Percentiles rank a stretch among this genome's conserved stretches.
Evolutionary conservation across 2,113 vertebrate species (phyloP).

Genomic region (Hippocampus abdominalis): DNA sequence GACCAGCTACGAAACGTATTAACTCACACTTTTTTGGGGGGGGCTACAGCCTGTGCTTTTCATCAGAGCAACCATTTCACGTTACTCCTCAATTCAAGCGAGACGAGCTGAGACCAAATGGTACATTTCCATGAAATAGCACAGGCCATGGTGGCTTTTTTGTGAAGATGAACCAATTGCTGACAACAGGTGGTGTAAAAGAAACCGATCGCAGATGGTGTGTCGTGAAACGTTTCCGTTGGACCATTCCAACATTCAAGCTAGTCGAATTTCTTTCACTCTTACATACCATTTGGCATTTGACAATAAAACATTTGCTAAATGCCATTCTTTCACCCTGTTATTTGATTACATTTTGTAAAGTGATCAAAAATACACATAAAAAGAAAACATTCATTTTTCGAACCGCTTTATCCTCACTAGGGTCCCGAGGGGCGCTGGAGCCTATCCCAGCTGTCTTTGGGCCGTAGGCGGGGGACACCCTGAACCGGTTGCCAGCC

Average conservation of each 20-base stretch:
- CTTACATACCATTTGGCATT: background rate
- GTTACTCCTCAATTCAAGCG: background rate
- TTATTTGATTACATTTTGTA: background rate
- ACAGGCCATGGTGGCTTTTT: constrained; percentile 44
- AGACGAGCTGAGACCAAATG: constrained; percentile 25
- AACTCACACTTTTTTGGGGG: constrained; percentile 23
- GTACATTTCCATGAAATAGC: constrained; percentile 32
- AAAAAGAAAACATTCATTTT: background rate
- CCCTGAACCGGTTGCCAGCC: too few species aligned
- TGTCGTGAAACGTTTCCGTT: constrained; percentile 20
- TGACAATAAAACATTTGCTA: background rate
- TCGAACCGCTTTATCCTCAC: too few species aligned
- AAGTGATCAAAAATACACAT: background rate
- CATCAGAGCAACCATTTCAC: constrained; percentile 10
- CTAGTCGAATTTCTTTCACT: constrained; percentile 16
- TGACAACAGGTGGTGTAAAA: constrained; percentile 31
- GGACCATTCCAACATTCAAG: constrained; percentile 28
- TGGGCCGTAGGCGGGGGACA: too few species aligned
- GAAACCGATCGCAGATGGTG: constrained; percentile 36
- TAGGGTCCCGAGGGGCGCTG: too few species aligned
- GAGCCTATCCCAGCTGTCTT: too few species aligned
- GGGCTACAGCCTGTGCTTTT: constrained; percentile 25
- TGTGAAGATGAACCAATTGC: constrained; percentile 50
- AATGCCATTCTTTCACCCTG: background rate
- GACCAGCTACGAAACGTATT: constrained; percentile 29